phyloP scores from a whole-genome alignment of 2,113 vertebrate genomes.

The Orientallactaga bullata region DNA sequence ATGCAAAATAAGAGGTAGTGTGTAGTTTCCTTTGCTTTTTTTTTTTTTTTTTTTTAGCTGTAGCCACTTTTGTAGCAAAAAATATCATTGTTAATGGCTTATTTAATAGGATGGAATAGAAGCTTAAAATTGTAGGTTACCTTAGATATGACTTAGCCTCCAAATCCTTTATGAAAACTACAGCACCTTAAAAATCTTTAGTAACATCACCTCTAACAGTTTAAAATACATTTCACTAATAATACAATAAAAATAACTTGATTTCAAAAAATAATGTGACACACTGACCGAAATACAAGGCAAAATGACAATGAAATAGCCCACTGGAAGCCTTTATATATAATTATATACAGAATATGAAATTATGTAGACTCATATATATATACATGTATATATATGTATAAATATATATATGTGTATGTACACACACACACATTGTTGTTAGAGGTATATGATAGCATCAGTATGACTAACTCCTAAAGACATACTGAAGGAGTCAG shows the following conservation, averaged over 20 bases:
- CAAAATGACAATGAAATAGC: not conserved
- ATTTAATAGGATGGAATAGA: not conserved
- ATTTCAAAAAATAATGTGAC: not conserved
- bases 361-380: not conserved
- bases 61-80: constrained; percentile 33
- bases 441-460: not conserved
- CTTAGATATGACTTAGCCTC: not conserved
- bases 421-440: not conserved
- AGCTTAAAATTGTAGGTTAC: not conserved
- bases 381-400: not conserved
- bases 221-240: constrained; percentile 6
- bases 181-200: not conserved
- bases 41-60: no score
- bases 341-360: not conserved
- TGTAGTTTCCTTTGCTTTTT: constrained; percentile 42
- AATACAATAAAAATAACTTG: not conserved
- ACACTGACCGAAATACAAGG: not conserved
- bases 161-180: not conserved
- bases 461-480: not conserved
- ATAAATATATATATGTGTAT: not conserved
- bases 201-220: not conserved
- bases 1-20: constrained; percentile 35
- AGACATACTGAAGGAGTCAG: not conserved
- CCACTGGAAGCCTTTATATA: not conserved
- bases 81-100: constrained; percentile 33